These are phyloP conservation scores for Onychostruthus taczanowskii DNA, from an alignment of 2,113 vertebrate genomes.

Conservation along the genomic window DNA sequence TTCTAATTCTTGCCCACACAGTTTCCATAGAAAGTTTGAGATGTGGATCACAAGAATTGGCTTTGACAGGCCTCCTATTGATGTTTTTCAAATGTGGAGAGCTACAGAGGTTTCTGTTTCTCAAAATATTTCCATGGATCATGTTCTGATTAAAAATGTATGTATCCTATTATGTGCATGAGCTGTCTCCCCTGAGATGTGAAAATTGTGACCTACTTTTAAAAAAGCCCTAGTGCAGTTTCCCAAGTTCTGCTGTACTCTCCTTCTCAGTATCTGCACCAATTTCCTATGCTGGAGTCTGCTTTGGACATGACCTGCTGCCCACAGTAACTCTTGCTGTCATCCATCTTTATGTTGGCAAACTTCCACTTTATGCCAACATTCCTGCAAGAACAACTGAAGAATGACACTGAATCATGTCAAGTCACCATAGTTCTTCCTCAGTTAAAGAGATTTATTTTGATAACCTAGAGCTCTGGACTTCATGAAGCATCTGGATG, in stretches of 20 bases:
- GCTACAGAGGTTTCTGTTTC: not conserved
- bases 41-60: not conserved
- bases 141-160: constrained; percentile 30
- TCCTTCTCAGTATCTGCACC: not conserved
- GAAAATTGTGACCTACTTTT: constrained; percentile 6
- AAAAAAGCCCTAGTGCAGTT: not conserved
- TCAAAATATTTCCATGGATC: constrained; percentile 9
- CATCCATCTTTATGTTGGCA: not conserved
- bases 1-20: not conserved
- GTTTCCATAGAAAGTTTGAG: not conserved
- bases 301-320: not conserved
- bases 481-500: not conserved
- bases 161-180: not conserved
- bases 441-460: not conserved
- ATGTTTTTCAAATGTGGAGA: not conserved
- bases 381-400: not conserved
- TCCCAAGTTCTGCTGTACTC: not conserved
- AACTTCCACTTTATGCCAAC: not conserved
- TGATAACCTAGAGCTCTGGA: not conserved
- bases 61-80: not conserved
- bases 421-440: not conserved
- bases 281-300: not conserved
- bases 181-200: not conserved
- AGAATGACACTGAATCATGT: not conserved
- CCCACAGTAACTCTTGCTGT: not conserved